Evolutionary conservation across 1,140 invertebrate species (phyloP).

Genomic region (Campoletis sonorensis): DNA sequence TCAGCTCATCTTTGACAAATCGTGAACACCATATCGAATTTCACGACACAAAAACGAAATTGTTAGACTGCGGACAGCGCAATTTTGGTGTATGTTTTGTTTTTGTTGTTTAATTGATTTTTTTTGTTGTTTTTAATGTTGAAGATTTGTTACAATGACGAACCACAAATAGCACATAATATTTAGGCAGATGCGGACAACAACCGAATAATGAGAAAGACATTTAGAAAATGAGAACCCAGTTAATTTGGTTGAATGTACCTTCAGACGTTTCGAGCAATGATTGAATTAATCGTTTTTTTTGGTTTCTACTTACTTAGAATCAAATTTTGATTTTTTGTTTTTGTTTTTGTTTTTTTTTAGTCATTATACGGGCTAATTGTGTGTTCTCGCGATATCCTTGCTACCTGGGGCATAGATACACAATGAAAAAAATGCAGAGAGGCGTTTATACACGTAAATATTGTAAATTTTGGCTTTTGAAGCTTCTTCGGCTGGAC

Average conservation of each 20-base stretch:
- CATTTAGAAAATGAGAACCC: not conserved
- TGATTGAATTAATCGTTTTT: slow-evolving; percentile 22
- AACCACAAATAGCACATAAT: slow-evolving; percentile 14
- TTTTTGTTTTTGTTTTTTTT: slow-evolving; percentile 4
- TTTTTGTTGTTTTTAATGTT: not conserved
- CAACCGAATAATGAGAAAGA: slow-evolving; percentile 21
- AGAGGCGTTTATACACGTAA: not conserved
- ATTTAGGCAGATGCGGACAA: slow-evolving; percentile 39
- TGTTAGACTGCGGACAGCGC: slow-evolving; percentile 10
- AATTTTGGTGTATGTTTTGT: too few relatives aligned
- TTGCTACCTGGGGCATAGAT: slow-evolving; percentile 42
- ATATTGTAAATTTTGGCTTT: not conserved
- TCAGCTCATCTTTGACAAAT: not conserved
- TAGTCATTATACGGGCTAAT: slow-evolving; percentile 25
- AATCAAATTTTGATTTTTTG: slow-evolving; percentile 30
- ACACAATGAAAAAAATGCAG: slow-evolving; percentile 26
- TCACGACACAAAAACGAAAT: slow-evolving; percentile 6
- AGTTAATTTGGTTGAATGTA: not conserved
- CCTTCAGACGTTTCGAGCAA: not conserved
- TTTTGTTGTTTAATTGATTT: not conserved
- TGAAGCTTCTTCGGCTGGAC: not conserved
- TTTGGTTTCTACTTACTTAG: slow-evolving; percentile 36
- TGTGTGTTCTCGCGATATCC: slow-evolving; percentile 24
- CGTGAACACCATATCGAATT: not conserved
- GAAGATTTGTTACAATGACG: slow-evolving; percentile 19